Evolutionary conservation across 2,888 invertebrate species (phyloP).

Genomic region (Encarsia formosa): DNA sequence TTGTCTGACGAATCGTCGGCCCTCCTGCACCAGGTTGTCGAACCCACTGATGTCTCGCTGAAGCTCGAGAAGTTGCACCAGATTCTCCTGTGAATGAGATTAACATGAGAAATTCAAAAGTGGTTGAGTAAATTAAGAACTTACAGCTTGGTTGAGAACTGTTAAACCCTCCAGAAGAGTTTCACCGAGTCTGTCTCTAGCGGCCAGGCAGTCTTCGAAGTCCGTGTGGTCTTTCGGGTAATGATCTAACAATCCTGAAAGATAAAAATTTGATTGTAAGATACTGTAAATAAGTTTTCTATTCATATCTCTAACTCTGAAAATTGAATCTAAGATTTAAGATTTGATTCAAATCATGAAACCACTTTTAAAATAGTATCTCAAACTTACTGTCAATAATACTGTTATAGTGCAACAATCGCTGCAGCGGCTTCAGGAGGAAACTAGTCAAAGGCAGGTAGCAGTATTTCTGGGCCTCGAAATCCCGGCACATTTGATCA

Average conservation of each 20-base stretch:
- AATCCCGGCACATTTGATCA: constrained; percentile 68
- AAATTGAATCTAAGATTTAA: too few relatives aligned
- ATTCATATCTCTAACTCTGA: too few relatives aligned
- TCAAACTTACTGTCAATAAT: constrained; percentile 70
- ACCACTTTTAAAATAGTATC: background rate
- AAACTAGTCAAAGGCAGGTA: constrained; percentile 81
- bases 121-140: constrained; percentile 9
- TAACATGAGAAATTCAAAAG: constrained; percentile 1
- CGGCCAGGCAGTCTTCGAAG: constrained; percentile 65
- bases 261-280: background rate
- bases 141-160: constrained; percentile 49
- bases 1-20: constrained; percentile 81
- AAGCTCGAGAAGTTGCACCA: constrained; percentile 80
- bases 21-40: constrained; percentile 73
- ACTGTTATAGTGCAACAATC: constrained; percentile 78
- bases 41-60: constrained; percentile 85
- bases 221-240: constrained; percentile 69
- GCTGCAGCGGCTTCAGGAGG: constrained; percentile 76
- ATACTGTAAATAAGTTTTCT: too few relatives aligned
- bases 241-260: constrained; percentile 64
- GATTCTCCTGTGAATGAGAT: constrained; percentile 60
- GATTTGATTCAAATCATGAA: too few relatives aligned
- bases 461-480: constrained; percentile 80
- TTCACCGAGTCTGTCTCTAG: constrained; percentile 49
- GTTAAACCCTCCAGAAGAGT: constrained; percentile 46